Conservation (phyloP, 2,888 invertebrate species). For the Dorcus parallelipipedus region DNA sequence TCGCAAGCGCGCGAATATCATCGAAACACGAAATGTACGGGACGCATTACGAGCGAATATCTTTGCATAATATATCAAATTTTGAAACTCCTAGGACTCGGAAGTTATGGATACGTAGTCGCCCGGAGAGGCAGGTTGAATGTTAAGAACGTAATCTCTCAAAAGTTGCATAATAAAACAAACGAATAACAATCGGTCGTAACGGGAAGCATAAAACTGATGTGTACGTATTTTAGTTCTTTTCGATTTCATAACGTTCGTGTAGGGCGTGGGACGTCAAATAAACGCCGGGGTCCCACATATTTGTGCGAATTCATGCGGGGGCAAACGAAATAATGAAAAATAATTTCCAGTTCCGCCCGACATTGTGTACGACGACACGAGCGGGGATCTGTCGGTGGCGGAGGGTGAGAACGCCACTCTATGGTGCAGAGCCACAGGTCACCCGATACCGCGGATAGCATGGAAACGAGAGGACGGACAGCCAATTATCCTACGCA, state of each 20-base stretch:
- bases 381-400: constrained; percentile 71
- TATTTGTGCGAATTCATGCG: neutral
- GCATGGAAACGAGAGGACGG: constrained; percentile 62
- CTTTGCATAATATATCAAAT: no score
- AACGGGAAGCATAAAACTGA: neutral
- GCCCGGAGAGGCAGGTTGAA: no score
- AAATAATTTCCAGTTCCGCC: constrained; percentile 63
- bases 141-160: no score
- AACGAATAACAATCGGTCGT: neutral
- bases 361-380: constrained; percentile 73
- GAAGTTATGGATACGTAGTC: no score
- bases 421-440: constrained; percentile 69
- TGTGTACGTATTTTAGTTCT: no score
- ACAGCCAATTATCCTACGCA: constrained; percentile 49
- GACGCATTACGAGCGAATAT: no score
- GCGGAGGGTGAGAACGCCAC: constrained; percentile 73
- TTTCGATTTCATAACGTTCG: neutral
- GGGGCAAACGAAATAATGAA: constrained; percentile 3
- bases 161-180: no score
- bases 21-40: no score
- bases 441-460: constrained; percentile 66
- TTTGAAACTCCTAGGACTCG: no score
- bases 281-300: constrained; percentile 1
- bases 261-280: neutral
- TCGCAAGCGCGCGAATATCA: no score